Evolutionary conservation across 2,888 invertebrate genomes (phyloP), one percentile per base, ranked within the genome.

Genomic region (Caenorhabditis panamensis): DNA sequence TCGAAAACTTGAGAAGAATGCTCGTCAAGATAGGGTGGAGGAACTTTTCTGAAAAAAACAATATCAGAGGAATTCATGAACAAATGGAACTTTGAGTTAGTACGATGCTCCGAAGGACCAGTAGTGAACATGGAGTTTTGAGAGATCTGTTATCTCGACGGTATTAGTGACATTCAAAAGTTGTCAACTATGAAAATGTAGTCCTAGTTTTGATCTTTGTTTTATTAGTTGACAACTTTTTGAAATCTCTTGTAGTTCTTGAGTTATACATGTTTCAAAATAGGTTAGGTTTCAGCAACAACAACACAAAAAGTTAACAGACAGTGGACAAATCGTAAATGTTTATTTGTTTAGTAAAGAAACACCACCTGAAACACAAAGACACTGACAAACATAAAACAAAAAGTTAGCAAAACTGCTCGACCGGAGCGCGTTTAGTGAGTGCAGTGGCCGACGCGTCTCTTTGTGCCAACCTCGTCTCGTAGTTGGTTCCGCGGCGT

Each of bases 381-480:
- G 9, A 31, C 31, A 31, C 9, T 31, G 31, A n/a, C n/a, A n/a
- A n/a, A n/a, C n/a, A n/a, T n/a, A n/a, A n/a, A n/a, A n/a, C n/a
- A 31, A 31, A 31, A 47, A n/a, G 59, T 68, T 68, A 68, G 68
- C 9, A 71, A 20, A 53, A 71, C 47, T 63, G 62, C 31, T 72
- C 64, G 9, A 58, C 59, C 18, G 78, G 72, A 31, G 77, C 77
- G 26, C 71, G 61, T 51, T 62, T 71, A n/a, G 56, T 54, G 59
- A 79, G 59, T 51, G 79, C 79, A 36, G 24, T 73, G n/a, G 67
- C 58, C 16, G 72, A 73, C 37, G 79, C 79, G 51, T 72, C 75
- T 54, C 64, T 62, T 36, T 73, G 61, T 24, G 64, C 62, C 80
- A 77, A 85, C 85, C 84, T 81, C 44, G 84, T 83, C 37, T 79